Percentiles rank a stretch among this genome's conserved stretches.
phyloP scores from a whole-genome alignment of 2,888 invertebrate genomes.

The Cordilura impudica region DNA sequence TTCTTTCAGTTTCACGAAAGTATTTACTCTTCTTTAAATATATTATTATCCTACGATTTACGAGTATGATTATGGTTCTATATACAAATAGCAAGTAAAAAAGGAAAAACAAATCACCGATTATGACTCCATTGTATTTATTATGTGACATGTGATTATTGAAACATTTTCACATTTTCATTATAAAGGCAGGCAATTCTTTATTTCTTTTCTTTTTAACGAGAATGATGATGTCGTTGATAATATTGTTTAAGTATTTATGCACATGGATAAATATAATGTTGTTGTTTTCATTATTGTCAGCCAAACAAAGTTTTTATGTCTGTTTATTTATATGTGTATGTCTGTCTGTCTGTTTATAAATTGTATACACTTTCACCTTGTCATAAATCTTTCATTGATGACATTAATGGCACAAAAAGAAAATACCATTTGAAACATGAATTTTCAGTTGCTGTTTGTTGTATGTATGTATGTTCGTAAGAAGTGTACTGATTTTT shows the following conservation, averaged over 20 bases:
- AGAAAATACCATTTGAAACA: slow-evolving; percentile 56
- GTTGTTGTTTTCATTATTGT: slow-evolving; percentile 9
- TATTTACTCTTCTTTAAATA: too few species aligned
- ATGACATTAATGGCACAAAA: slow-evolving; percentile 64
- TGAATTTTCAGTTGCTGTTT: slow-evolving; percentile 34
- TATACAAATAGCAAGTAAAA: neutral
- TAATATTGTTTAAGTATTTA: neutral
- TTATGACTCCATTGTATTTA: slow-evolving; percentile 45
- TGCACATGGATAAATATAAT: neutral
- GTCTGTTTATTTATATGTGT: too few species aligned
- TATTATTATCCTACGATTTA: too few species aligned
- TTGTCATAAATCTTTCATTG: slow-evolving; percentile 72
- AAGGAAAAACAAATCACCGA: slow-evolving; percentile 41
- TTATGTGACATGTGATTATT: slow-evolving; percentile 53
- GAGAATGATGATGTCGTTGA: slow-evolving; percentile 13
- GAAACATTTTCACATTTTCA: slow-evolving; percentile 55
- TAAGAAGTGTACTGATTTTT: slow-evolving; percentile 3
- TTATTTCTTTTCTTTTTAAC: slow-evolving; percentile 29
- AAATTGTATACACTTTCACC: slow-evolving; percentile 67
- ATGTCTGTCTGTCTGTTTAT: too few species aligned
- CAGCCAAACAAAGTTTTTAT: slow-evolving; percentile 64
- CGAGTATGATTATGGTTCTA: too few species aligned
- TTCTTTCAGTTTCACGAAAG: too few species aligned
- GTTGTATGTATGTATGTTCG: neutral
- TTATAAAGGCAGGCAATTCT: slow-evolving; percentile 42